These are phyloP conservation scores for Diuraphis noxia DNA, from an alignment of 1,140 invertebrate genomes.

Conservation along the genomic window DNA sequence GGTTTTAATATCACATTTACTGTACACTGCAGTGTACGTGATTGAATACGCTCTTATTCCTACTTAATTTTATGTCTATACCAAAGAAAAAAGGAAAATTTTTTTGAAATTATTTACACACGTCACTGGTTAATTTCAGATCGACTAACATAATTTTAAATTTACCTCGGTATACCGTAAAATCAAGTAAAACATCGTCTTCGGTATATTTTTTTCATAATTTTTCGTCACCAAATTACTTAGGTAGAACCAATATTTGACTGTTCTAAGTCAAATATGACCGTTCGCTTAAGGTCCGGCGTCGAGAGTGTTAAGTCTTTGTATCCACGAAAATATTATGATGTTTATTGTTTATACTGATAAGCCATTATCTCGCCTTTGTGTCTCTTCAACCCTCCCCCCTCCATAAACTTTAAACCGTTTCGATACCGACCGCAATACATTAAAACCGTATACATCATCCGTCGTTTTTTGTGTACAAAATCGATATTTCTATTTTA, in stretches of 20 bases:
- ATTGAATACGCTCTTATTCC: background rate
- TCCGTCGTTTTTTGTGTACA: background rate
- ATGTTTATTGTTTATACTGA: conserved; percentile 12
- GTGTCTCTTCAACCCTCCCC: background rate
- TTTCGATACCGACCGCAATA: conserved; percentile 9
- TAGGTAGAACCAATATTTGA: background rate
- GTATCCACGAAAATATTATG: background rate
- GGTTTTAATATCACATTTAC: background rate
- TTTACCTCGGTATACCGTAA: background rate
- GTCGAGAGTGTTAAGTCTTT: background rate
- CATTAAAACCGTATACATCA: background rate
- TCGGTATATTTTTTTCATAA: background rate
- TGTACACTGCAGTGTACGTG: background rate
- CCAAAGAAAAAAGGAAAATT: background rate
- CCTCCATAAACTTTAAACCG: background rate
- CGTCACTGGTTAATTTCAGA: background rate
- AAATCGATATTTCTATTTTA: background rate
- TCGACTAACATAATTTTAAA: background rate
- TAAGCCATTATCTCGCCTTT: background rate
- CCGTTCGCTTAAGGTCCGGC: background rate
- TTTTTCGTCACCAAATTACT: background rate
- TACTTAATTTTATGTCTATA: background rate
- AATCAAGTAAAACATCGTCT: background rate
- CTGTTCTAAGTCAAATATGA: background rate
- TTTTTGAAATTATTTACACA: background rate